A percentile compares a stretch with the other conserved stretches of the same genome.
Conservation (phyloP, 2,888 invertebrate species). For the Gerosis bhagava region DNA sequence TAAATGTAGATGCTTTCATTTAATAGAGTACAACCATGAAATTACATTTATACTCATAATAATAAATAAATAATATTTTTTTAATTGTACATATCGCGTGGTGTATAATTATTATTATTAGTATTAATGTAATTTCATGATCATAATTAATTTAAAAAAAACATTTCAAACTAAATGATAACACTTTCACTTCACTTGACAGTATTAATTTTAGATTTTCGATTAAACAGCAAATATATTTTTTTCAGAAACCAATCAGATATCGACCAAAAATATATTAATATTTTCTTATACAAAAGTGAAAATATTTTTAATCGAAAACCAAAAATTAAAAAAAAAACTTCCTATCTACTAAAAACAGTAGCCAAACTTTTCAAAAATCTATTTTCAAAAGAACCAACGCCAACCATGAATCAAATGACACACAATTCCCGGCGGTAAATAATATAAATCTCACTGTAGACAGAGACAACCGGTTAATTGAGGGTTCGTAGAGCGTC, state of each 20-base stretch:
- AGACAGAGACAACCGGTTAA: too few species aligned
- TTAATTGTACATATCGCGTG: too few species aligned
- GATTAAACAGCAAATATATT: not conserved
- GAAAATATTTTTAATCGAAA: conserved; percentile 7
- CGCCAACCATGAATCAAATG: too few species aligned
- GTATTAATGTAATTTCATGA: conserved; percentile 3
- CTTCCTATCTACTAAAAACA: conserved; percentile 27
- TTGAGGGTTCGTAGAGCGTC: too few species aligned
- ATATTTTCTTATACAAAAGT: too few species aligned
- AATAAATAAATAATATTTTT: not conserved
- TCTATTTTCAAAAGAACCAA: conserved; percentile 1
- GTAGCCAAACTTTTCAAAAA: not conserved
- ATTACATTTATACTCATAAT: conserved; percentile 2
- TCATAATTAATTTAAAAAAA: not conserved
- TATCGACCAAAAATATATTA: too few species aligned
- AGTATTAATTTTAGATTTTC: conserved; percentile 23
- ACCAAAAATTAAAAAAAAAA: conserved; percentile 22
- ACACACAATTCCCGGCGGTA: too few species aligned
- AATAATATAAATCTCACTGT: too few species aligned
- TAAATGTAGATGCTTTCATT: conserved; percentile 31
- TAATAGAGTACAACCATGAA: conserved; percentile 6
- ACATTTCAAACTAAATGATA: conserved; percentile 41
- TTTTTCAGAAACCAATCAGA: too few species aligned
- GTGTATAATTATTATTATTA: too few species aligned
- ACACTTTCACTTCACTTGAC: conserved; percentile 46